Evolutionary conservation across 2,113 vertebrate species (phyloP), one percentile per base, ranked within the genome.

Genomic region (Corythoichthys intestinalis): DNA sequence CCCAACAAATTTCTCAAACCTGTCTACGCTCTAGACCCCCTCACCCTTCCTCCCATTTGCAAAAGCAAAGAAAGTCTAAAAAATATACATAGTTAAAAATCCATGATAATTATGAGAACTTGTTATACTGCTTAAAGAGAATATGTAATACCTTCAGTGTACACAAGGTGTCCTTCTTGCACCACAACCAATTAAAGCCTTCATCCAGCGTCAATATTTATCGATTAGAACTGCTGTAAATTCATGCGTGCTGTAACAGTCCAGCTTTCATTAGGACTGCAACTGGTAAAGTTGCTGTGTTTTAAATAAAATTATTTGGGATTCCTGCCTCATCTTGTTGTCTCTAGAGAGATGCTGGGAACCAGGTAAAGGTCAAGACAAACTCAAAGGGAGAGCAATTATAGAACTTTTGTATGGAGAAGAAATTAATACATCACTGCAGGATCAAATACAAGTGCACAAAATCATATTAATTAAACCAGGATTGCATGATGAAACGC

Each of bases 161-260:
- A 53, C 91, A 91, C 73, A 80, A 70, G 84, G 83, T 89, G 92
- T 85, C 90, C 83, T 1, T 87, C 70, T 85, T 75, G 83, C 58
- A 78, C 76, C 62, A 65, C 39, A 58, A 66, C 64, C 17, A 12
- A 49, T 7, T 2, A 35, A n/a, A 15, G 37, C 15, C 20, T 41
- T 53, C 46, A 61, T 48, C 17, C 63, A 37, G 65, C 73, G 77
- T 82, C 83, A 77, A 84, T 77, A 74, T 74, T 56, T 4, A 88
- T 87, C 75, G 80, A 87, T 88, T 86, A 4, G 82, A 74, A 70
- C 46, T 17, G 63, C 69, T 72, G 73, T 76, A 81, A 86, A 81
- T 61, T 80, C 71, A 44, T 78, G 79, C 72, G 58, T 6, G 5
- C n/a, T 39, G 70, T 71, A 83, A 75, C 73, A 47, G 41, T 61